Conservation (phyloP, 1,140 invertebrate genomes). For the Zaprionus lachaisei region DNA sequence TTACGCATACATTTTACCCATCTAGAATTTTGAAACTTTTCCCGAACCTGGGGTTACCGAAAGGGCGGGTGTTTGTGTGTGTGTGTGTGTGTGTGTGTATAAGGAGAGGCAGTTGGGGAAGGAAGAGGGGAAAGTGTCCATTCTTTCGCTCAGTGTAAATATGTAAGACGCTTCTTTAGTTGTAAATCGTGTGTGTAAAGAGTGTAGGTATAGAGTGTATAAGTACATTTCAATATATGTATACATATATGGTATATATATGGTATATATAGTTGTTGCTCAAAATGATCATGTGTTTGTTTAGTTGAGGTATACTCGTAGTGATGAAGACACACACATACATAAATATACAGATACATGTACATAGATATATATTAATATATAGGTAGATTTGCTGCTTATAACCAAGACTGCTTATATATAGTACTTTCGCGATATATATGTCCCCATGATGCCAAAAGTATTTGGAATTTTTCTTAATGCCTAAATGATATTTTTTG, state of each 20-base stretch:
- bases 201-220: conserved; percentile 72
- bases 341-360: conserved; percentile 73
- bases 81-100: conserved; percentile 18
- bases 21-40: conserved; percentile 60
- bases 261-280: conserved; percentile 58
- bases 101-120: conserved; percentile 15
- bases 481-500: conserved; percentile 60
- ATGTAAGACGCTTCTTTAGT: conserved; percentile 15
- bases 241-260: conserved; percentile 44
- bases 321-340: conserved; percentile 84
- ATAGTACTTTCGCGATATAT: conserved; percentile 30
- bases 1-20: conserved; percentile 79
- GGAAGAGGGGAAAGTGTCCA: neutral
- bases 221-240: conserved; percentile 77
- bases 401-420: conserved; percentile 55
- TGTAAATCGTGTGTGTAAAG: conserved; percentile 54
- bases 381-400: conserved; percentile 18
- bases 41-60: conserved; percentile 45
- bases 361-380: conserved; percentile 42
- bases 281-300: conserved; percentile 78
- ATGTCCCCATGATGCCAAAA: conserved; percentile 27
- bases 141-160: conserved; percentile 24
- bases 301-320: conserved; percentile 84
- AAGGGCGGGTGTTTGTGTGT: conserved; percentile 37
- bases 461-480: conserved; percentile 31